Percentiles rank a stretch among this genome's conserved stretches.
phyloP scores from a whole-genome alignment of 37 sponge, comb jelly and placozoan genomes.

The Geodia barretti region DNA sequence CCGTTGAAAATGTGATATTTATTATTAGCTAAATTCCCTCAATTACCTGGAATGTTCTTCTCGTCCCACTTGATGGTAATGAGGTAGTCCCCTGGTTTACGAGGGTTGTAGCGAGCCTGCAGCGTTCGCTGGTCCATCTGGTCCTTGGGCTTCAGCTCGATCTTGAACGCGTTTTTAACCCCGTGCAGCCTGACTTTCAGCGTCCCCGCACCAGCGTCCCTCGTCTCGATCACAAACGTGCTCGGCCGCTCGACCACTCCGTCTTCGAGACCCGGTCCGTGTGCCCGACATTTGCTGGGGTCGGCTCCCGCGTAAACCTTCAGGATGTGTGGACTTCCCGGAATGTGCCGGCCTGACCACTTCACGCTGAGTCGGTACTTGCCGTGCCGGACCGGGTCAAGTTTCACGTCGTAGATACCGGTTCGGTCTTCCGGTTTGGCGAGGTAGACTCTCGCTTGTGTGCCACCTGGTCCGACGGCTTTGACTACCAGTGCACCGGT shows the following conservation, averaged over 20 bases:
- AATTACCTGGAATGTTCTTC: slow-evolving; percentile 78
- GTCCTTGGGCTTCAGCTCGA: slow-evolving; percentile 67
- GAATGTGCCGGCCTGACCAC: slow-evolving; percentile 68
- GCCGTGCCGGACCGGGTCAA: slow-evolving; percentile 67
- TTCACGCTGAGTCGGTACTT: slow-evolving; percentile 72
- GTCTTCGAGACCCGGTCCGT: slow-evolving; percentile 76
- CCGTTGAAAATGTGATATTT: no score
- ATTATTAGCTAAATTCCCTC: no score
- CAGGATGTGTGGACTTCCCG: slow-evolving; percentile 69
- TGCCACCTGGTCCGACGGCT: slow-evolving; percentile 65
- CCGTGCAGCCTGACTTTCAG: slow-evolving; percentile 74
- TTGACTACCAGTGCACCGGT: slow-evolving; percentile 62
- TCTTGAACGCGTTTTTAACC: slow-evolving; percentile 82
- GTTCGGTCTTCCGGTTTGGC: slow-evolving; percentile 51
- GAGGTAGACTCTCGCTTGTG: slow-evolving; percentile 56
- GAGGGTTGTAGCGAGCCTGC: slow-evolving; percentile 71
- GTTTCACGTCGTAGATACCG: slow-evolving; percentile 47
- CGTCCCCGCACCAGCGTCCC: slow-evolving; percentile 76
- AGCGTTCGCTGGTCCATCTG: slow-evolving; percentile 62
- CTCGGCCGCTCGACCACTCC: slow-evolving; percentile 54
- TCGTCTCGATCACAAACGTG: slow-evolving; percentile 72
- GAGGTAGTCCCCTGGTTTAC: slow-evolving; percentile 78
- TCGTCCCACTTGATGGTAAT: slow-evolving; percentile 87
- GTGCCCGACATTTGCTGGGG: slow-evolving; percentile 71
- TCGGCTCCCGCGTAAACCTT: slow-evolving; percentile 79